Evolutionary conservation across 2,797 vertebrate species (phyloP), one percentile per base, ranked within the genome.

Genomic region (Sebastes matsubarae): DNA sequence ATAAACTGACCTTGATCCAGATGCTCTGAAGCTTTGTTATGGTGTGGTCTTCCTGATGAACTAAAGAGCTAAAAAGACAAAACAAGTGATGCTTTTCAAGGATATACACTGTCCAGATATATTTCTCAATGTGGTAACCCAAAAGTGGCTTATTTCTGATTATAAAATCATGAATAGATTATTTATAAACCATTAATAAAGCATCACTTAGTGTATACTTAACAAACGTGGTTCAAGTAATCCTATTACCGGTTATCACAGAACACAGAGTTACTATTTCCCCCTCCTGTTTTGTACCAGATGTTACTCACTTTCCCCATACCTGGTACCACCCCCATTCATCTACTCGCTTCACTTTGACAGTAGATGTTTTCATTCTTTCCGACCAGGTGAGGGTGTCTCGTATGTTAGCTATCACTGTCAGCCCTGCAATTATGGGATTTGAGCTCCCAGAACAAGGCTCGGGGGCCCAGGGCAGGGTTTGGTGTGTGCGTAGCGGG

Each of bases 361-460:
- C 93, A 95, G 91, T 89, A 89, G 89, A 94, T 96, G 94, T 96
- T 96, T 96, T 95, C 95, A 96, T 96, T 96, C 94, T 93, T 96
- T 93, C 86, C 91, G 14, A 92, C 89, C 94, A 94, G 95, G 94
- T 95, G 93, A 96, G 93, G 89, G 91, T 93, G 89, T 91, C 93
- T 94, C 72, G 83, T 89, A 91, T 91, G 91, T 90, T 95, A 92
- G 91, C 93, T 95, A 94, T 95, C 93, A 94, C 95, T 96, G 95
- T 95, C 95, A 96, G 87, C 87, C 87, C 85, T 85, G 88, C 95
- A 96, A 96, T 96, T 96, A 96, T 94, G 77, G 95, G 95, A 96
- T 96, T 96, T 96, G 91, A 91, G 89, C 89, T 92, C 88, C 87
- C 82, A 89, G 90, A 95, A 92, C 82, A 89, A 90, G 87, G 90